Conservation (phyloP, 2,888 invertebrate genomes). For the Bellardia bayeri region DNA sequence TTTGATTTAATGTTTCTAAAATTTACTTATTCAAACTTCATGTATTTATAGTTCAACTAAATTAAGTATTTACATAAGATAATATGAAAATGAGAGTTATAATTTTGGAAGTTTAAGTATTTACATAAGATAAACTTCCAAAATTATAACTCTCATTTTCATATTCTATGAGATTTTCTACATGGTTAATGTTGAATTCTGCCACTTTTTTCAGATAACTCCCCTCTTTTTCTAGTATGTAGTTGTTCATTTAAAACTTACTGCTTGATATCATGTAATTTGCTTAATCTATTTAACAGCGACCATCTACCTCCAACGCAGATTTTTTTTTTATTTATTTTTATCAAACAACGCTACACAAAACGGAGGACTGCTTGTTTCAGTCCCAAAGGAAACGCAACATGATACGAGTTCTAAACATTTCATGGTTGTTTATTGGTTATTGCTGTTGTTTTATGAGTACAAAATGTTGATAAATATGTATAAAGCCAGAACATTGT, state of each 20-base stretch:
- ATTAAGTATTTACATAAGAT: no score
- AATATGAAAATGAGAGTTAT: no score
- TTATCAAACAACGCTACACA: not conserved
- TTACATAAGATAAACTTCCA: no score
- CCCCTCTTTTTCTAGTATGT: not conserved
- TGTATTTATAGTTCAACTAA: no score
- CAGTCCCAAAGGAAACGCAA: not conserved
- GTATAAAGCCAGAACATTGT: constrained; percentile 19
- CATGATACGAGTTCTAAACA: constrained; percentile 27
- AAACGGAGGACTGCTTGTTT: not conserved
- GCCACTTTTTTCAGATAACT: no score
- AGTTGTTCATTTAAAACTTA: constrained; percentile 33
- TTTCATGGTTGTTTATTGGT: constrained; percentile 31
- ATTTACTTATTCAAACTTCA: no score
- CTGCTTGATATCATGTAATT: constrained; percentile 54
- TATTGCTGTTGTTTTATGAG: not conserved
- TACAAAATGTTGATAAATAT: constrained; percentile 45
- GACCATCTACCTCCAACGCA: not conserved
- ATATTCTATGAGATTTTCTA: no score
- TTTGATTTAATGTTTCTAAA: no score
- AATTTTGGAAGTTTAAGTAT: no score
- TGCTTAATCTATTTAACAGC: constrained; percentile 40
- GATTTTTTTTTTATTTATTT: not conserved
- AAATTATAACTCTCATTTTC: no score
- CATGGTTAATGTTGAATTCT: no score